A percentile compares a stretch with the other conserved stretches of the same genome.
Evolutionary conservation across 1,140 invertebrate species (phyloP).

Genomic region (Drosophila miranda): DNA sequence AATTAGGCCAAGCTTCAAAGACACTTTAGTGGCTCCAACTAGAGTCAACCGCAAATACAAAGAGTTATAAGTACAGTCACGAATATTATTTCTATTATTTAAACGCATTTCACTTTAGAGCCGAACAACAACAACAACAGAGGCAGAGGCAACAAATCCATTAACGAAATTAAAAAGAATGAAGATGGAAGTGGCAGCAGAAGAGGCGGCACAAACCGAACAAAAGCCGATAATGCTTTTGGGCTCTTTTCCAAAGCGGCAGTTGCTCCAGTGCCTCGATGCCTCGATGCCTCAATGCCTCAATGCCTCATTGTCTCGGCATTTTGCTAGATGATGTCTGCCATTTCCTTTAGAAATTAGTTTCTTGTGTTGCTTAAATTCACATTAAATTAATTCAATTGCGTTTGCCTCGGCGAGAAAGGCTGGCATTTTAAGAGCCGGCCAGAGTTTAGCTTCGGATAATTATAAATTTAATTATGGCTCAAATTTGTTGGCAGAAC

Average conservation of each 20-base stretch:
- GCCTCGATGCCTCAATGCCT: too few species aligned
- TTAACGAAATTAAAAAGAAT: conserved; percentile 74
- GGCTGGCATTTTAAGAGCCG: conserved; percentile 13
- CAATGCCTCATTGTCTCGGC: conserved; percentile 27
- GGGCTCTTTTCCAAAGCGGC: conserved; percentile 5
- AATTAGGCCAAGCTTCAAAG: conserved; percentile 53
- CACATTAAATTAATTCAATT: conserved; percentile 53
- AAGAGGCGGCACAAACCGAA: background rate
- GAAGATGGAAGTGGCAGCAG: conserved; percentile 30
- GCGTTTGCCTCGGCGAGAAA: conserved; percentile 18
- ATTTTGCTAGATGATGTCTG: conserved; percentile 36
- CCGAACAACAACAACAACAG: conserved; percentile 40
- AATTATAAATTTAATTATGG: conserved; percentile 43
- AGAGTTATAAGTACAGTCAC: conserved; percentile 25
- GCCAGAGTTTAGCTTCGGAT: conserved; percentile 20
- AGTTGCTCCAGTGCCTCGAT: too few species aligned
- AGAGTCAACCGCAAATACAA: conserved; percentile 50
- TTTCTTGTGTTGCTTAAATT: conserved; percentile 28
- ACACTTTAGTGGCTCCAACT: too few species aligned
- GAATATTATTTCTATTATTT: conserved; percentile 48
- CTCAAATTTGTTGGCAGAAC: conserved; percentile 25
- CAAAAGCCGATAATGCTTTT: conserved; percentile 41
- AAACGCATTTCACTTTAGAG: conserved; percentile 64
- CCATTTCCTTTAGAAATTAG: conserved; percentile 49
- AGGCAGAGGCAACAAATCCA: conserved; percentile 41